A percentile compares a stretch with the other conserved stretches of the same genome.
Conservation (phyloP, 2,888 invertebrate genomes). For the Oxystoma pomonae region DNA sequence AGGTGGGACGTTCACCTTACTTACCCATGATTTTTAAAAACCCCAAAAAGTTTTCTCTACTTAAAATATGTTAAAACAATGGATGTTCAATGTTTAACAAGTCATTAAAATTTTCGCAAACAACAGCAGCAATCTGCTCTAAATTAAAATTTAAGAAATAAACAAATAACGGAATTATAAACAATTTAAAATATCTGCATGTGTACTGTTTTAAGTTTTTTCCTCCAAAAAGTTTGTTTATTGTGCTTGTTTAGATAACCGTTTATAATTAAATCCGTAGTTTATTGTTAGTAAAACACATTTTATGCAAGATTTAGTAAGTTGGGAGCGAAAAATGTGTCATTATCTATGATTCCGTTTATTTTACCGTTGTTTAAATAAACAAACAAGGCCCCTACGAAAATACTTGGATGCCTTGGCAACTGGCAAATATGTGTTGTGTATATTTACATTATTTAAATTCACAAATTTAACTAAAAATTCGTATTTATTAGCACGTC, state of each 20-base stretch:
- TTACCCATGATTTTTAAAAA: too few species aligned
- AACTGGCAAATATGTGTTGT: background rate
- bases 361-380: conserved; percentile 19
- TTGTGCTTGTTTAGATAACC: conserved; percentile 22
- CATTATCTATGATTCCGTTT: conserved; percentile 20
- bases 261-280: conserved; percentile 25
- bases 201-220: background rate
- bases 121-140: too few species aligned
- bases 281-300: conserved; percentile 25
- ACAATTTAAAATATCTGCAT: conserved; percentile 1
- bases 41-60: too few species aligned
- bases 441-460: background rate
- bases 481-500: background rate
- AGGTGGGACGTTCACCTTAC: too few species aligned
- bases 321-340: conserved; percentile 24
- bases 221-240: conserved; percentile 18
- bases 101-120: too few species aligned
- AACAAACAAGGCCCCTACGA: conserved; percentile 20
- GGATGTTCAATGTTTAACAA: too few species aligned
- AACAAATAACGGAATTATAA: background rate
- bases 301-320: conserved; percentile 18
- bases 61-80: too few species aligned
- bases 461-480: background rate
- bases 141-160: too few species aligned
- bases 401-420: conserved; percentile 14